Evolutionary conservation across 2,113 vertebrate genomes (phyloP).

Genomic region (Echinops telfairi): DNA sequence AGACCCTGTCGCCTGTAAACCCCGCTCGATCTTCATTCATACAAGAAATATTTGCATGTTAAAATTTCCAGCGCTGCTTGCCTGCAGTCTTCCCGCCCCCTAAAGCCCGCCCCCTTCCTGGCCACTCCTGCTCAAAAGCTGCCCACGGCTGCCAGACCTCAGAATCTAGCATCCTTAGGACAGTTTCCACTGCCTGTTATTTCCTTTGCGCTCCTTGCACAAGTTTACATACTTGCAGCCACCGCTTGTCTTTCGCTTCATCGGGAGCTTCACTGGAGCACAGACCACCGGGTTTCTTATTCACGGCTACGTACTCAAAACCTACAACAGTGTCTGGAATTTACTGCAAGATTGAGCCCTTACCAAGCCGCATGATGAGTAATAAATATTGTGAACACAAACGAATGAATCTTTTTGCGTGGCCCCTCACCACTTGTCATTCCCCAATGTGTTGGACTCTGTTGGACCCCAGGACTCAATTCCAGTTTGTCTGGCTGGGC

Average conservation of each 20-base stretch:
- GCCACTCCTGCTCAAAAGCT: constrained; percentile 60
- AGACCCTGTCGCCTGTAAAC: background rate
- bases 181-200: constrained; percentile 58
- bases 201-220: constrained; percentile 29
- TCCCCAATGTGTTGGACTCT: background rate
- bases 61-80: constrained; percentile 45
- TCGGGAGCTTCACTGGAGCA: background rate
- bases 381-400: constrained; percentile 27
- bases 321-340: background rate
- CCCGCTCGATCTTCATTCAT: background rate
- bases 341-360: background rate
- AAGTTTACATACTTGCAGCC: constrained; percentile 49
- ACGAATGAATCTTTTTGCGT: background rate
- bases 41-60: constrained; percentile 53
- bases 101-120: background rate
- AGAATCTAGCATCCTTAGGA: constrained; percentile 10
- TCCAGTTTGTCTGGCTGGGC: background rate
- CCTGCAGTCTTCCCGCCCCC: constrained; percentile 57
- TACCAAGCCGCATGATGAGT: background rate
- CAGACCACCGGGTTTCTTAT: background rate
- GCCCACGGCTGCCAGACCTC: constrained; percentile 14
- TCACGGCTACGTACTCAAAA: background rate
- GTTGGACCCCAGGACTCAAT: background rate
- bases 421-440: background rate
- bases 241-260: constrained; percentile 1